Conservation (phyloP, 2,797 vertebrate species). For the Gallinago solitaria region DNA sequence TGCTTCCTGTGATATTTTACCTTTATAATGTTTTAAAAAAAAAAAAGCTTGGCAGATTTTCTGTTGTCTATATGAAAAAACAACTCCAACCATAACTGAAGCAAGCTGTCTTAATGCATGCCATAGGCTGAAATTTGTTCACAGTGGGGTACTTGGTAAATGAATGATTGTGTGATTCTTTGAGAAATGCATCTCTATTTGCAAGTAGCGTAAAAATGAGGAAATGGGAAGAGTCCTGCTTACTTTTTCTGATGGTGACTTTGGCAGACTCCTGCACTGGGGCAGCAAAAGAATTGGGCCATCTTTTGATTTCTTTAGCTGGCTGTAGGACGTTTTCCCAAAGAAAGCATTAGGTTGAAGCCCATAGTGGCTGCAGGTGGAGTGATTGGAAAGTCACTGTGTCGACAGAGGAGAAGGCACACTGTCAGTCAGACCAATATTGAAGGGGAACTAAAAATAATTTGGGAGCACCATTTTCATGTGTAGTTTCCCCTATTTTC, state of each 20-base stretch:
- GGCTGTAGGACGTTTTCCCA: not conserved
- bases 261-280: not conserved
- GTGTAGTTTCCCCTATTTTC: not conserved
- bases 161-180: not conserved
- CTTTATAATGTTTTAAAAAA: not conserved
- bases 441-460: not conserved
- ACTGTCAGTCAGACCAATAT: not conserved
- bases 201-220: not conserved
- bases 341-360: not conserved
- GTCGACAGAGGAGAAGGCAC: not conserved
- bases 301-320: not conserved
- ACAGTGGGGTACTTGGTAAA: not conserved
- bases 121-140: not conserved
- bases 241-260: not conserved
- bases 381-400: not conserved
- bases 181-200: not conserved
- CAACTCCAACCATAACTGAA: fast-evolving
- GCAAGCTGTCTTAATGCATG: not conserved
- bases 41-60: not conserved
- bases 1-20: not conserved
- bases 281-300: not conserved
- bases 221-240: not conserved
- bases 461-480: not conserved
- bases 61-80: not conserved
- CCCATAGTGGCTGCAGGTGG: not conserved